phyloP scores from a whole-genome alignment of 2,888 invertebrate species.

The Ophraella communa region DNA sequence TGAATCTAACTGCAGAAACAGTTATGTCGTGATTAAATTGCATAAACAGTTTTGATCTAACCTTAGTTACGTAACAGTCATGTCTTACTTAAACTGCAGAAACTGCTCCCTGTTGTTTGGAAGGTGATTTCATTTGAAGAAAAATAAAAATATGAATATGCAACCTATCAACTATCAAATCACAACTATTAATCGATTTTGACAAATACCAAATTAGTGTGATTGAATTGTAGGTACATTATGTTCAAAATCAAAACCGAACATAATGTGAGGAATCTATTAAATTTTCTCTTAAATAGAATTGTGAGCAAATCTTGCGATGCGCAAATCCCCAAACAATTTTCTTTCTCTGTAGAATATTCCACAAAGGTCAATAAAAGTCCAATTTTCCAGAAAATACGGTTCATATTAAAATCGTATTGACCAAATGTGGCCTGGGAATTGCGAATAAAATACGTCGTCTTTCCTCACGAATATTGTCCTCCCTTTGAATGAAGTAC shows the following conservation, averaged over 20 bases:
- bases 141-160: too few species aligned
- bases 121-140: too few species aligned
- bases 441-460: conserved; percentile 24
- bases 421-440: conserved; percentile 25
- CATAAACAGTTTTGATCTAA: too few species aligned
- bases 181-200: too few species aligned
- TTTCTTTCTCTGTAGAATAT: conserved; percentile 20
- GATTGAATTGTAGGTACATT: too few species aligned
- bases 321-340: conserved; percentile 25
- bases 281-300: neutral
- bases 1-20: too few species aligned
- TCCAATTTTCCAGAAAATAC: conserved; percentile 27
- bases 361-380: conserved; percentile 27
- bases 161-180: too few species aligned
- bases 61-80: too few species aligned
- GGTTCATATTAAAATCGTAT: conserved; percentile 27
- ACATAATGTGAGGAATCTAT: neutral
- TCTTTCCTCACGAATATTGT: conserved; percentile 21
- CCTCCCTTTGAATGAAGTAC: conserved; percentile 4
- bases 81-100: too few species aligned
- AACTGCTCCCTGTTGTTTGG: too few species aligned
- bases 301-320: conserved; percentile 14
- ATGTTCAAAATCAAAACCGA: neutral
- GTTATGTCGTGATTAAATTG: too few species aligned
- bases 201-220: too few species aligned